A percentile compares a stretch with the other conserved stretches of the same genome.
Evolutionary conservation across 2,888 invertebrate genomes (phyloP).

Genomic region (Deroplatys truncata): DNA sequence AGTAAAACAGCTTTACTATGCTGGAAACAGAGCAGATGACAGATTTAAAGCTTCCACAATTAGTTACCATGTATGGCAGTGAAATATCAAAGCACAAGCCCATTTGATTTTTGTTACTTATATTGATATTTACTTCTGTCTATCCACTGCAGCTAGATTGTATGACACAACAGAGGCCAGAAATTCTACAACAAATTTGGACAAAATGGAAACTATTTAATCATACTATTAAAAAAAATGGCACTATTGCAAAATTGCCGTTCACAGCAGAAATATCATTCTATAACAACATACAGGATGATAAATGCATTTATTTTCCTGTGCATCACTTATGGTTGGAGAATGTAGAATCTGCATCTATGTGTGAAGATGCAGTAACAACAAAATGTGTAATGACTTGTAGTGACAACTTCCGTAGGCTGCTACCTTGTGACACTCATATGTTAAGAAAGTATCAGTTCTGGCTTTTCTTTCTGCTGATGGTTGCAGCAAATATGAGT

Average conservation of each 20-base stretch:
- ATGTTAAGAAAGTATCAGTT: conserved; percentile 58
- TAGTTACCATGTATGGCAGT: too few species aligned
- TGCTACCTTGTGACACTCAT: conserved; percentile 39
- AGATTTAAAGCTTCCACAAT: too few species aligned
- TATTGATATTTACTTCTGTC: too few species aligned
- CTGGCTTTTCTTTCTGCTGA: conserved; percentile 71
- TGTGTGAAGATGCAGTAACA: not conserved
- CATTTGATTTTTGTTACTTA: too few species aligned
- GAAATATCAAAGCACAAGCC: too few species aligned
- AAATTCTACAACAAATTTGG: too few species aligned
- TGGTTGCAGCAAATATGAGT: conserved; percentile 74
- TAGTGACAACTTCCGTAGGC: not conserved
- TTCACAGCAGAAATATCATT: not conserved
- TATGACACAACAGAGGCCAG: too few species aligned
- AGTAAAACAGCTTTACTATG: too few species aligned
- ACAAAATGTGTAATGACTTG: not conserved
- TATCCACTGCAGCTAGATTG: too few species aligned
- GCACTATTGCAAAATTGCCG: not conserved
- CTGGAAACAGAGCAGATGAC: too few species aligned
- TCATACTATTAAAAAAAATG: too few species aligned
- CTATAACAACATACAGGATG: conserved; percentile 31
- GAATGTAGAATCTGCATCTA: not conserved
- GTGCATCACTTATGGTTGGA: conserved; percentile 42
- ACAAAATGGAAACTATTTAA: too few species aligned
- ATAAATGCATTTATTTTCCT: conserved; percentile 48